Percentiles rank a stretch among this genome's conserved stretches.
Evolutionary conservation across 2,888 invertebrate species (phyloP).

Genomic region (Megastigmus dorsalis): DNA sequence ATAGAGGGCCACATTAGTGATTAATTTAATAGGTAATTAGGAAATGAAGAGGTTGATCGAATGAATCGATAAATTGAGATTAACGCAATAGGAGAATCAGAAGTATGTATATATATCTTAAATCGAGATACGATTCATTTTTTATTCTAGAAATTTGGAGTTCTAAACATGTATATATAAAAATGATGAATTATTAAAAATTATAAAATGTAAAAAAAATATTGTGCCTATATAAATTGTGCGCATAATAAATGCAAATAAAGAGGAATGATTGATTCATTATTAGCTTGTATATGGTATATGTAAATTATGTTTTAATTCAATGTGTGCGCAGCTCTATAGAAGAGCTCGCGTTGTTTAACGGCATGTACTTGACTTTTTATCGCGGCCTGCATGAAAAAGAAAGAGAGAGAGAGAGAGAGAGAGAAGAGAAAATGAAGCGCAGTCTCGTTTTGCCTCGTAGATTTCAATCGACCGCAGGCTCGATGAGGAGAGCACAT

Average conservation of each 20-base stretch:
- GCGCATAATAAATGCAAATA: neutral
- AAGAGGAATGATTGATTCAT: constrained; percentile 8
- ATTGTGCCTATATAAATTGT: no score
- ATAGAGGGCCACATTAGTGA: no score
- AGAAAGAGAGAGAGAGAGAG: neutral
- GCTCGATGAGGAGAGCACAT: constrained; percentile 42
- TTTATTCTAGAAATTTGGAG: no score
- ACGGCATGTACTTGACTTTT: constrained; percentile 32
- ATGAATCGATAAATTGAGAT: no score
- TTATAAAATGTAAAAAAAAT: no score
- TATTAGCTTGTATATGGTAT: neutral
- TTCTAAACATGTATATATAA: no score
- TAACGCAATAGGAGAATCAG: no score
- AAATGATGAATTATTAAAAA: no score
- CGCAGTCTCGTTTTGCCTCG: constrained; percentile 43
- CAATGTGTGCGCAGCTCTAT: neutral
- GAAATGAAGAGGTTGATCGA: no score
- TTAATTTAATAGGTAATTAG: no score
- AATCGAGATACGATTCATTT: no score
- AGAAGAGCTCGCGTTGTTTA: constrained; percentile 2
- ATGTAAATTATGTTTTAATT: constrained; percentile 23
- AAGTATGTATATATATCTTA: no score
- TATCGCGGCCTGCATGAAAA: constrained; percentile 25
- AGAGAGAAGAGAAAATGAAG: constrained; percentile 33
- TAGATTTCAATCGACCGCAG: constrained; percentile 51